phyloP scores from a whole-genome alignment of 2,113 vertebrate species.

The Ptilorrhoa leucosticta region DNA sequence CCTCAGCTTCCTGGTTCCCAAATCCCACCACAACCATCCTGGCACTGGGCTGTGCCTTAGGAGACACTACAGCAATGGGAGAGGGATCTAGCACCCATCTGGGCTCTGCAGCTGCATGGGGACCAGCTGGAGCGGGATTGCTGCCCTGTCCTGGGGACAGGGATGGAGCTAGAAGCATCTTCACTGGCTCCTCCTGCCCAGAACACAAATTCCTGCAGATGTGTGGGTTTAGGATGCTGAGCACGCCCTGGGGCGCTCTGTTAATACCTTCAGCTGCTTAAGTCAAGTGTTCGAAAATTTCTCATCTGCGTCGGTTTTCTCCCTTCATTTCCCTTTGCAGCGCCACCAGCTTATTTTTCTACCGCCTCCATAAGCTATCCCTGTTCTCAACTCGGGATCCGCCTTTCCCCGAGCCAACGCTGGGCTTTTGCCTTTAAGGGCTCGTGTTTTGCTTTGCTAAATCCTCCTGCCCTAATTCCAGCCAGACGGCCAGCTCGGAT shows the following conservation, averaged over 20 bases:
- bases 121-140: accelerated
- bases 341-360: not conserved
- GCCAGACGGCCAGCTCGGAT: not conserved
- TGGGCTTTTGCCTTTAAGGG: not conserved
- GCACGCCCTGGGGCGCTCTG: not conserved
- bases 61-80: not conserved
- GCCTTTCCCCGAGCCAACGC: not conserved
- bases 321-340: not conserved
- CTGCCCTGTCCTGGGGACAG: not conserved
- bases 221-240: not conserved
- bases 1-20: not conserved
- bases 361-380: not conserved
- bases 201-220: not conserved
- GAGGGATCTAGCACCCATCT: accelerated
- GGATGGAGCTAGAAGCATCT: not conserved
- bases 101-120: not conserved
- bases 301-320: not conserved
- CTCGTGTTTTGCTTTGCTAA: not conserved
- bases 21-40: not conserved
- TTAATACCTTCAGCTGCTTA: constrained; percentile 26
- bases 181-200: not conserved
- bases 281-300: not conserved
- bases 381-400: not conserved
- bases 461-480: constrained; percentile 24
- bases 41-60: not conserved